phyloP scores from a whole-genome alignment of 1,140 invertebrate genomes.

The Temnothorax curvispinosus region DNA sequence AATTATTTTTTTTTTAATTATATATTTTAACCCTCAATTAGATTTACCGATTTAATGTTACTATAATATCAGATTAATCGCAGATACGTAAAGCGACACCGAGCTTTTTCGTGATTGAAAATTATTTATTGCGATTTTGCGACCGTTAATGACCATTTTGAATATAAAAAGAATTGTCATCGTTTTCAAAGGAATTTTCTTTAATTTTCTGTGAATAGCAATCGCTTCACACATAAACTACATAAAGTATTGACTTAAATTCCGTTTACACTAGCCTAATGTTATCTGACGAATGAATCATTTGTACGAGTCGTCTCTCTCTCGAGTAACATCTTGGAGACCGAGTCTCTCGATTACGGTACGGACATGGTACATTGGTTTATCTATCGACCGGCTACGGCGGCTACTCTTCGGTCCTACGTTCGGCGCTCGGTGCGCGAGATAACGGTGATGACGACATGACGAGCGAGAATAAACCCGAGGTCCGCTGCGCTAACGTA shows the following conservation, averaged over 20 bases:
- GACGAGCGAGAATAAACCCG: background rate
- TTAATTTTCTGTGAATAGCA: background rate
- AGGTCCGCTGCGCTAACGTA: background rate
- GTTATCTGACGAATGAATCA: background rate
- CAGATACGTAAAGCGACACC: background rate
- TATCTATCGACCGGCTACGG: conserved; percentile 40
- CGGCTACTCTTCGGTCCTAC: too few relatives aligned
- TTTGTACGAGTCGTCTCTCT: background rate
- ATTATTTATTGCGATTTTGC: background rate
- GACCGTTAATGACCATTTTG: background rate
- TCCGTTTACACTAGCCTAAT: background rate
- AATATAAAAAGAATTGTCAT: background rate
- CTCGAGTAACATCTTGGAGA: background rate
- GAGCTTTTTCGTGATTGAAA: background rate
- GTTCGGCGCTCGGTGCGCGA: background rate
- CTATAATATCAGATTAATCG: too few relatives aligned
- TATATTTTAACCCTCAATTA: background rate
- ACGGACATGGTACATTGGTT: background rate
- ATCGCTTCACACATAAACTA: background rate
- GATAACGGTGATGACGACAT: conserved; percentile 38
- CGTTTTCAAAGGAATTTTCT: background rate
- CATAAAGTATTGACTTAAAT: background rate
- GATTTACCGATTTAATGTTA: conserved; percentile 8
- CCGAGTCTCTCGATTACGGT: background rate
- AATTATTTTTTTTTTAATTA: background rate